Base-by-base conservation (phyloP, 2,888 invertebrate genomes). In the Neria commutata region DNA sequence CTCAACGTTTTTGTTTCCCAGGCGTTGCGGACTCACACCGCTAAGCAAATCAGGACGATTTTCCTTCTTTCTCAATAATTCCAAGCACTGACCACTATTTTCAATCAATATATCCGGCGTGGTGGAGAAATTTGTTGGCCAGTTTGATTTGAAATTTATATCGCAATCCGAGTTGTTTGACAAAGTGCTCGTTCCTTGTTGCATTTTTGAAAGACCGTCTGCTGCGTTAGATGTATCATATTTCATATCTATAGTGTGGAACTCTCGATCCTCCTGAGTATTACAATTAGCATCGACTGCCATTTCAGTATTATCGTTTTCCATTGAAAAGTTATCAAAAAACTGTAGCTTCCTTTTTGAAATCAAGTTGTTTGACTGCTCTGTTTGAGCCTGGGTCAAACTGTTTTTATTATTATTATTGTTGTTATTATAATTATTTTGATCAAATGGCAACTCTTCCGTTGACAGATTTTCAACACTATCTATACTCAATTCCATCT, bases 391-490 rank as follows among this genome's bases (percentile, higher is more conserved):
- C 17, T 56, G 17, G 37, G 60, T 8, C 14, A 23, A 10, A 33
- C 60, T 63, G 6, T 63, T 60, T 33, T 66, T 63, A 49, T 55
- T 59, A 49, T 56, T 58, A 24, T 34, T 51, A 51, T 58, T 56
- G 23, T 54, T 51, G 21, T 53, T 55, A 23, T 34, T 57, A 26
- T 33, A 37, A 50, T 5, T 60, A 45, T 23, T 48, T 3, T 46
- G 23, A 17, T 29, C 29, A 25, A 62, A 52, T 2, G 80, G 66
- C 83, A 83, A 70, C 82, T 84, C 69, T 83, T 80, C 70, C 72
- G n/a, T n/a, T n/a, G 63, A 52, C 10, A 68, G 60, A 29, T 70
- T 68, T 19, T 75, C 74, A 40, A 73, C 69, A 61, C 74, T 74
- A 58, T 75, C 74, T 76, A 76, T 69, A 61, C 75, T 74, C 25